Evolutionary conservation across 2,113 vertebrate genomes (phyloP).

Genomic region (Orcinus orca): DNA sequence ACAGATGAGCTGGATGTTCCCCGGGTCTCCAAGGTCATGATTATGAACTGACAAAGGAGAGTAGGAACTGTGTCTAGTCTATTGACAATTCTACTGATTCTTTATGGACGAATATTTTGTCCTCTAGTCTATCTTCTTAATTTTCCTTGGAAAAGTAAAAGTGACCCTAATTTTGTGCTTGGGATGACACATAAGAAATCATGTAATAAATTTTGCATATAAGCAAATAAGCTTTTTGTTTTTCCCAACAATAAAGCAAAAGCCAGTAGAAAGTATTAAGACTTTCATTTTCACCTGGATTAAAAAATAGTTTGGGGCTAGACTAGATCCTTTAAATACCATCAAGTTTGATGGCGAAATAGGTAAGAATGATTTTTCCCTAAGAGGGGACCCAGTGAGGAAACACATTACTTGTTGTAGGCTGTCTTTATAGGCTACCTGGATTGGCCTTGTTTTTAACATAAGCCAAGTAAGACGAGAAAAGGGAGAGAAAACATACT

Average conservation of each 20-base stretch:
- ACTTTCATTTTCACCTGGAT: background rate
- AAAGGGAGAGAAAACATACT: background rate
- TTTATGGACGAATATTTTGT: background rate
- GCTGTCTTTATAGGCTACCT: background rate
- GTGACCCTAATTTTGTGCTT: background rate
- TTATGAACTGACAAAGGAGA: background rate
- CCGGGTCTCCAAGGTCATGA: background rate
- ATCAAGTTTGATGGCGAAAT: background rate
- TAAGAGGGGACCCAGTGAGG: background rate
- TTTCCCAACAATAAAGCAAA: background rate
- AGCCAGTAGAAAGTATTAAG: background rate
- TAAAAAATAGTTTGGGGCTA: background rate
- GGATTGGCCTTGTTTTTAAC: background rate
- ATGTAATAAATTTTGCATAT: background rate
- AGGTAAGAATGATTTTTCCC: background rate
- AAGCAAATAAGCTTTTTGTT: background rate
- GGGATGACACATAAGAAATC: background rate
- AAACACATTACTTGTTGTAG: background rate
- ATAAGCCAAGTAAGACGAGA: background rate
- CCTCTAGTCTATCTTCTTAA: background rate
- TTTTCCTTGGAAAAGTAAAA: background rate
- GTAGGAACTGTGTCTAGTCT: background rate
- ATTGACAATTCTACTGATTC: background rate
- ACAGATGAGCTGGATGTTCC: background rate
- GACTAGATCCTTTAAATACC: background rate